Percentiles rank a stretch among this genome's conserved stretches.
phyloP scores from a whole-genome alignment of 2,888 invertebrate species.

The Smittia sp. region DNA sequence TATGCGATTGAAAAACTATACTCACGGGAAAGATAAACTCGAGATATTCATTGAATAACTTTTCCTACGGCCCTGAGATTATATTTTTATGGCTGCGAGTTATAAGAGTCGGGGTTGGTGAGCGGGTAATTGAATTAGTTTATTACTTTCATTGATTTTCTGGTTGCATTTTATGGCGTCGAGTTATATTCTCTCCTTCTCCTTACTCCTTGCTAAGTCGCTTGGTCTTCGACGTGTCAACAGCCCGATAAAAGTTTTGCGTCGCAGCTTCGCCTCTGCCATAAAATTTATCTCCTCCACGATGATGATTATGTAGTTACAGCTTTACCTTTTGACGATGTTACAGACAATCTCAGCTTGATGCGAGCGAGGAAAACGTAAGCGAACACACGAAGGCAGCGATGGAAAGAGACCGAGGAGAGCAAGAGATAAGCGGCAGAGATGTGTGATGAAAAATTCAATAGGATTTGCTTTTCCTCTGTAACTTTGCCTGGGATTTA shows the following conservation, averaged over 20 bases:
- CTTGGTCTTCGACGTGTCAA: neutral
- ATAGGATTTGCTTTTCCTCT: slow-evolving; percentile 25
- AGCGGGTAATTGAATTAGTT: neutral
- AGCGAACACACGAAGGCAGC: neutral
- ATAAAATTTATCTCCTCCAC: slow-evolving; percentile 20
- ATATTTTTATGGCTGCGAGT: neutral
- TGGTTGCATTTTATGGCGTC: too few species aligned
- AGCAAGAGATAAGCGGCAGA: slow-evolving; percentile 9
- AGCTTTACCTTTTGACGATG: slow-evolving; percentile 22
- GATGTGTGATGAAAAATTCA: slow-evolving; percentile 29
- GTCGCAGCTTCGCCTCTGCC: neutral
- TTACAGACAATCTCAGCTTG: slow-evolving; percentile 27
- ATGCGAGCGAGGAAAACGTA: neutral
- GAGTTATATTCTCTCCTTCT: too few species aligned
- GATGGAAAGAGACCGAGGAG: too few species aligned
- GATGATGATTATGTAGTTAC: slow-evolving; percentile 23
- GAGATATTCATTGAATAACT: neutral
- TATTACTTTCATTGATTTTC: neutral
- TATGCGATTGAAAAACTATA: slow-evolving; percentile 25
- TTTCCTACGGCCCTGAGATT: neutral
- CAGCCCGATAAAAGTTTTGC: slow-evolving; percentile 1
- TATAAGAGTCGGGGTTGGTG: neutral
- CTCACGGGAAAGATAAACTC: slow-evolving; percentile 19
- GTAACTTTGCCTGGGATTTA: slow-evolving; percentile 21
- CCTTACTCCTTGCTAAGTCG: too few species aligned